These are phyloP conservation scores for Reticulitermes speratus DNA, from an alignment of 1,140 invertebrate species.

Conservation along the genomic window DNA sequence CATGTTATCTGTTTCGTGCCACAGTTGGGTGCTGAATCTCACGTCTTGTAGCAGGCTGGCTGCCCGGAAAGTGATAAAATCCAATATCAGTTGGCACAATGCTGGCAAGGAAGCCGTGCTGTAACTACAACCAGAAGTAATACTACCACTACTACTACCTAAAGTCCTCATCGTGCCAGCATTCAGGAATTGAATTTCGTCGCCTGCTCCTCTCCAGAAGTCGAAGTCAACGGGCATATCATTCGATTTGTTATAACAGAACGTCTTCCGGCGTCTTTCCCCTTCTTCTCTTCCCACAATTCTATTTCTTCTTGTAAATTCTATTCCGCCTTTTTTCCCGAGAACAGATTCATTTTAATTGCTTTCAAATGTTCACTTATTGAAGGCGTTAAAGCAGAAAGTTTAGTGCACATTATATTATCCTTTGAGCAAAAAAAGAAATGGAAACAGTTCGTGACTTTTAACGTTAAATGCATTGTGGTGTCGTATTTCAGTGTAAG, in stretches of 20 bases:
- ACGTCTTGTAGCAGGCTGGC: background rate
- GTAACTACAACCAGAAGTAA: background rate
- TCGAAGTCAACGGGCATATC: conserved; percentile 16
- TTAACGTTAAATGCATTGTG: too few relatives aligned
- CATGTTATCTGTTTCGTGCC: background rate
- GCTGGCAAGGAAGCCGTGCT: background rate
- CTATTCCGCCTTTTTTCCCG: background rate
- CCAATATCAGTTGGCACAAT: conserved; percentile 2
- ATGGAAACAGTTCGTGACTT: background rate
- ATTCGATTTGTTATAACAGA: conserved; percentile 22
- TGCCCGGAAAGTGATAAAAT: conserved; percentile 18
- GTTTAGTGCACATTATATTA: background rate
- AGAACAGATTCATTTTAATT: background rate
- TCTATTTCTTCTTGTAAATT: background rate
- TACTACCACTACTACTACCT: background rate
- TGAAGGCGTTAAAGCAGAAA: background rate
- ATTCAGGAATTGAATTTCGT: background rate
- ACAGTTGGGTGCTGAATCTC: background rate
- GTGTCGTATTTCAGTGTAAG: too few relatives aligned
- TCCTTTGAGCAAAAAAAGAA: background rate
- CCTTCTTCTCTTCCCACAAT: background rate
- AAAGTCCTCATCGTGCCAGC: background rate
- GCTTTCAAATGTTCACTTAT: background rate
- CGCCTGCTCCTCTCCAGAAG: background rate
- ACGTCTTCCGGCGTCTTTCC: background rate